A percentile compares a stretch with the other conserved stretches of the same genome.
Conservation (phyloP, 1,140 invertebrate species). For the Amyelois transitella region DNA sequence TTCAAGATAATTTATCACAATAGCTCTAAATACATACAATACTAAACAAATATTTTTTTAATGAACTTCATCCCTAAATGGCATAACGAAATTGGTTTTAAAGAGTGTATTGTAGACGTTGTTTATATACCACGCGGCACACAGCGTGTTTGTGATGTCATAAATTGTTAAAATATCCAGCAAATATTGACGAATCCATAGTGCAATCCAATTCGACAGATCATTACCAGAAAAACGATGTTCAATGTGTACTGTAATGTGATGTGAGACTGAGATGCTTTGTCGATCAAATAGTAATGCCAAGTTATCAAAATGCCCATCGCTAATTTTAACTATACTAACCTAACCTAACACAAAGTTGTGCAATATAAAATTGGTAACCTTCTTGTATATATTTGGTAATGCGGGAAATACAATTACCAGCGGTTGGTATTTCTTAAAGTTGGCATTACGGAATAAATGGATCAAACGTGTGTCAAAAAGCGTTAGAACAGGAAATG, state of each 20-base stretch:
- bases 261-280: constrained; percentile 36
- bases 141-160: not conserved
- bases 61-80: not conserved
- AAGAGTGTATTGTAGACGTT: constrained; percentile 1
- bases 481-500: constrained; percentile 17
- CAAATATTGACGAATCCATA: constrained; percentile 3
- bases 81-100: not conserved
- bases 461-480: constrained; percentile 27
- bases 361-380: no score
- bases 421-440: no score
- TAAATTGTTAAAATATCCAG: constrained; percentile 3
- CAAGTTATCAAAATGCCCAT: no score
- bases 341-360: no score
- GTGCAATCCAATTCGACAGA: constrained; percentile 14
- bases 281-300: no score
- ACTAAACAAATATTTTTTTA: not conserved
- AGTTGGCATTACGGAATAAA: no score
- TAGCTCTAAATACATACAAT: not conserved
- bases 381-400: no score
- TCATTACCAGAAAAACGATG: constrained; percentile 20
- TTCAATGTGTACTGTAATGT: constrained; percentile 51
- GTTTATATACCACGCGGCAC: constrained; percentile 4
- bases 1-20: not conserved
- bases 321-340: no score
- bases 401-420: no score